phyloP scores from a whole-genome alignment of 2,888 invertebrate species.

The Sceliomorpha sp. region DNA sequence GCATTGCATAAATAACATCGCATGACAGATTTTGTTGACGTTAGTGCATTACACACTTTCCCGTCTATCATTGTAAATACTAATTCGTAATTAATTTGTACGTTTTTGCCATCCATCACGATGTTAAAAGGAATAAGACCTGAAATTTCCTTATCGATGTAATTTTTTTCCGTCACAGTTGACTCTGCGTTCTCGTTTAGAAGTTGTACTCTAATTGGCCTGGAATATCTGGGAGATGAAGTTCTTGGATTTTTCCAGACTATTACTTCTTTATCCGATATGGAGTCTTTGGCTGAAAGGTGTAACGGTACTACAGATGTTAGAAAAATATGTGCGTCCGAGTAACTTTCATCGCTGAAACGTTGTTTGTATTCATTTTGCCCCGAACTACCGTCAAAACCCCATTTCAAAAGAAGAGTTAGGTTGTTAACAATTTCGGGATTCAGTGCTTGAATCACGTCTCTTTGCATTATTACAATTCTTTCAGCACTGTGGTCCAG shows the following conservation, averaged over 20 bases:
- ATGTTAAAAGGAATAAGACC: slow-evolving; percentile 22
- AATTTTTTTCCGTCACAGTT: slow-evolving; percentile 15
- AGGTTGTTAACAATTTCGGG: slow-evolving; percentile 23
- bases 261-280: slow-evolving; percentile 17
- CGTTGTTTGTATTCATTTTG: slow-evolving; percentile 47
- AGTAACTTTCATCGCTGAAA: slow-evolving; percentile 21
- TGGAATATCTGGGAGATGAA: slow-evolving; percentile 45
- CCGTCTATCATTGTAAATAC: slow-evolving; percentile 53
- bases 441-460: slow-evolving; percentile 33
- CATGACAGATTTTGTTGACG: slow-evolving; percentile 37
- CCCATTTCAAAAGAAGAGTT: slow-evolving; percentile 57
- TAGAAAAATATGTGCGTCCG: slow-evolving; percentile 26
- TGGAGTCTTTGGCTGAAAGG: slow-evolving; percentile 8
- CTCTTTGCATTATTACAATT: slow-evolving; percentile 43
- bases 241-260: slow-evolving; percentile 46
- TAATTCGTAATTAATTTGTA: slow-evolving; percentile 36
- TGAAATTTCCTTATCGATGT: slow-evolving; percentile 33
- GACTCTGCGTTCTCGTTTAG: slow-evolving; percentile 16
- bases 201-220: slow-evolving; percentile 15
- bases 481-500: slow-evolving; percentile 55
- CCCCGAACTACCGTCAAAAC: slow-evolving; percentile 54
- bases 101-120: slow-evolving; percentile 12
- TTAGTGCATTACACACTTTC: slow-evolving; percentile 51
- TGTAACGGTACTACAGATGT: slow-evolving; percentile 43
- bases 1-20: slow-evolving; percentile 26